phyloP scores from a whole-genome alignment of 2,888 invertebrate genomes.

The Girardia tigrina region DNA sequence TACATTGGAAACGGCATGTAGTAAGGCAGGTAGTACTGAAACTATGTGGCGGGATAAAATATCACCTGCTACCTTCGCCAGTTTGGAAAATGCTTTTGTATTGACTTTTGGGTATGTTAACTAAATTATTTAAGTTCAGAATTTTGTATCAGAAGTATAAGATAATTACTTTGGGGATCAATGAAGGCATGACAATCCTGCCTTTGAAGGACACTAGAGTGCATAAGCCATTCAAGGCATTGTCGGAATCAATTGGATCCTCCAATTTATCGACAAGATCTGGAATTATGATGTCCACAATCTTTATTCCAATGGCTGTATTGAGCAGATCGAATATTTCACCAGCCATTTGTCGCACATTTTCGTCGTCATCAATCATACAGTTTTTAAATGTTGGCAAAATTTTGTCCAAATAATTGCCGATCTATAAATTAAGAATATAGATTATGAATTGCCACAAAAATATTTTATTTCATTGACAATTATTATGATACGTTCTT shows the following conservation, averaged over 20 bases:
- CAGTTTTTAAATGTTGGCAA: background rate
- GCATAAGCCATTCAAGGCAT: slow-evolving; percentile 79
- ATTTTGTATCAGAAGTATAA: no score
- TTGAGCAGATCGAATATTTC: slow-evolving; percentile 90
- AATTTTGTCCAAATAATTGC: slow-evolving; percentile 11
- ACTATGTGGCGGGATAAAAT: slow-evolving; percentile 74
- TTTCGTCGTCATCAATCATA: background rate
- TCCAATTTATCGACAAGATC: slow-evolving; percentile 69
- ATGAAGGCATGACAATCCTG: slow-evolving; percentile 79
- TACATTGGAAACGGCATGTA: slow-evolving; percentile 55
- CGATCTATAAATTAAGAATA: background rate
- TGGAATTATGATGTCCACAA: slow-evolving; percentile 88
- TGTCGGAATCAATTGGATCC: slow-evolving; percentile 66
- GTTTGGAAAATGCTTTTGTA: slow-evolving; percentile 77
- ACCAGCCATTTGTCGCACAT: slow-evolving; percentile 66
- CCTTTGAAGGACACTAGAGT: slow-evolving; percentile 95
- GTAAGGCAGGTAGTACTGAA: slow-evolving; percentile 77
- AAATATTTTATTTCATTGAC: no score
- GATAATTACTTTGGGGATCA: slow-evolving; percentile 61
- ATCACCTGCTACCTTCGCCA: slow-evolving; percentile 84
- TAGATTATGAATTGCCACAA: background rate
- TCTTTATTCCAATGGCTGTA: slow-evolving; percentile 76
- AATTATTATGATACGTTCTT: no score
- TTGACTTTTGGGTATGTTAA: slow-evolving; percentile 75
- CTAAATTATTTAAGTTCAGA: no score